Evolutionary conservation across 2,888 invertebrate species (phyloP), one percentile per base, ranked within the genome.

Genomic region (Scaeva pyrastri): DNA sequence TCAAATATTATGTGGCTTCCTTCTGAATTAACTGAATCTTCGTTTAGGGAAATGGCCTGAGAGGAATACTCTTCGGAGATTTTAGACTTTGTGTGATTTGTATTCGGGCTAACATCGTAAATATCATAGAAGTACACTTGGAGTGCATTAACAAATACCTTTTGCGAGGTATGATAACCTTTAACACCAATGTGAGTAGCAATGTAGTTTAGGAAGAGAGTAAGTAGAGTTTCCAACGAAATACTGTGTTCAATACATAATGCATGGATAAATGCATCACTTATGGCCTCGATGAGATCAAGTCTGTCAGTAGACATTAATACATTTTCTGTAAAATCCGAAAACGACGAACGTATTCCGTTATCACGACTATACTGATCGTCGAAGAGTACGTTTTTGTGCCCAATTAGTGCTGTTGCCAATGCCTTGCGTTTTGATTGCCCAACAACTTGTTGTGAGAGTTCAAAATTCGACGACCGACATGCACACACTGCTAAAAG

Each of bases 191-290:
- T 94, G 88, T 95, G 93, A n/a, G 95, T 94, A 6, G 95, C 95
- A 78, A 95, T 92, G 90, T 95, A 95, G 82, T 95, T 95, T 76
- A 95, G 90, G 89, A 95, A 95, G 12, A 95, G 93, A 92, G 95
- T 93, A 7, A 93, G 90, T 81, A 92, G 88, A 19, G 90, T 89
- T 31, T 92, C 92, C 74, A 93, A 87, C 7, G 90, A 89, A 62
- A 92, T 89, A 70, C 90, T 90, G 58, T 91, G 91, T 88, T 91
- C 91, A 39, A 92, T 89, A 76, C 92, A 91, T 11, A 92, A 88
- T 0, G 91, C 91, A 88, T 91, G 91, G 52, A 92, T 91, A 36
- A 92, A 90, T 6, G 89, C 91, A 89, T 92, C 92, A 74, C 91
- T 91, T 21, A 92, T 91, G 14, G 91, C 92, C 82, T 92, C 91